Percentiles rank a stretch among this genome's conserved stretches.
Conservation (phyloP, 2,797 vertebrate species). For the Erpetoichthys calabaricus region DNA sequence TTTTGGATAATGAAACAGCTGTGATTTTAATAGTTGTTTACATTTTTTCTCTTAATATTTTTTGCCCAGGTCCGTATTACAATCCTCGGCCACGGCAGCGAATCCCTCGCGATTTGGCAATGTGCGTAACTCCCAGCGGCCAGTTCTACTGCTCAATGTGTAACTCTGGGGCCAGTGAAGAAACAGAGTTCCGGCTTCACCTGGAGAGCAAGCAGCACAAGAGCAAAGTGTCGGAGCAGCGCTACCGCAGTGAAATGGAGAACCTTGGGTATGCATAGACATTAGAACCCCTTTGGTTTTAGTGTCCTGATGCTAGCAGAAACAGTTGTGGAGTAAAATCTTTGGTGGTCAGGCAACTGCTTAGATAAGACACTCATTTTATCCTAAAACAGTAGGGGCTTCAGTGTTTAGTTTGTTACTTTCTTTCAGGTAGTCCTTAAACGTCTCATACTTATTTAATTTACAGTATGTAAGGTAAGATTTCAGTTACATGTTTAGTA, state of each 20-base stretch:
- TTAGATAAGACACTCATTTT: too few species aligned
- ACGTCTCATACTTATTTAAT: too few species aligned
- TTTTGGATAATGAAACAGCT: not conserved
- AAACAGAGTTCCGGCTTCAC: conserved; percentile 87
- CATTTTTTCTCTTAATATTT: conserved; percentile 9
- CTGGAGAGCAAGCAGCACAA: conserved; percentile 97
- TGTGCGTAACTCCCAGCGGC: conserved; percentile 95
- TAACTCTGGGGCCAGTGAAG: conserved; percentile 83
- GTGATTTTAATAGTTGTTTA: too few species aligned
- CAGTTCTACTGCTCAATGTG: conserved; percentile 99
- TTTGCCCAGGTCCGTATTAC: conserved; percentile 77
- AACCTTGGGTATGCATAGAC: conserved; percentile 83
- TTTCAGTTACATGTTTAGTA: too few species aligned
- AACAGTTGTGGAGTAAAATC: too few species aligned
- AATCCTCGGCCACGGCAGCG: conserved; percentile 85
- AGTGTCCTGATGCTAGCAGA: too few species aligned
- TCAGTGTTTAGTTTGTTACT: too few species aligned
- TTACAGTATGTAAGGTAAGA: too few species aligned
- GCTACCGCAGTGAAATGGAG: conserved; percentile 93
- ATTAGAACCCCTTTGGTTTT: too few species aligned
- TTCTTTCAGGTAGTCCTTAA: too few species aligned
- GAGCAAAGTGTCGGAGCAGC: conserved; percentile 88
- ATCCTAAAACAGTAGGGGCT: too few species aligned
- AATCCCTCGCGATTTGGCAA: conserved; percentile 89
- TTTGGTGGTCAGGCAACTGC: too few species aligned